Evolutionary conservation across 2,888 invertebrate genomes (phyloP), one percentile per base, ranked within the genome.

Genomic region (Periphyllus acericola): DNA sequence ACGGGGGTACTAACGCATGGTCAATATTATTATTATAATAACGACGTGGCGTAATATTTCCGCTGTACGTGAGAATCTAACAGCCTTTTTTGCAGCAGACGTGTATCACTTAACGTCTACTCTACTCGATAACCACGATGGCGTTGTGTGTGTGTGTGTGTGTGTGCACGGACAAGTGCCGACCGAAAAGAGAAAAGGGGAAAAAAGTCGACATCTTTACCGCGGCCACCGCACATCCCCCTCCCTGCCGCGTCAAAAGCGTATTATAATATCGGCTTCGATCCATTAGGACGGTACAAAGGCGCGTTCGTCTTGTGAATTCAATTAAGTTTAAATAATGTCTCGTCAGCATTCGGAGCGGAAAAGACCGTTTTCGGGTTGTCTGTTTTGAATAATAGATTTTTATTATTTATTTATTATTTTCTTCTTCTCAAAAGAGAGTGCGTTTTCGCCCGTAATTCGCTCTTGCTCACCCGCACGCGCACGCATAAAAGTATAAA

Each of bases 321-420:
- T 87, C 81, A 87, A 87, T 87, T 87, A 87, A 81, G 80, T 87
- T 87, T 87, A 74, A 75, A 86, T 87, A 81, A 87, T 87, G 87
- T 87, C 87, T 87, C 80, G 81, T 87, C 87, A 87, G 87, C 87
- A 40, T 60, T 29, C 55, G 40, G 34, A 60, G 72, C 74, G 72
- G 74, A 87, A 84, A 78, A 78, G 84, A 80, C 29, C 81, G 80
- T 87, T 87, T 87, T 81, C 40, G 87, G 80, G 81, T 81, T 81
- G 87, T 87, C 87, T 87, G 87, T 81, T 87, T 87, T 87, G 87
- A 87, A 87, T 87, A 87, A 87, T 87, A 87, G 80, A 87, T 87
- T 87, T 86, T 81, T 87, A 87, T 87, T 87, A 87, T 87, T 81
- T 87, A 80, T 81, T 87, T 78, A 78, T 68, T 68, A 52, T 55